A percentile compares a stretch with the other conserved stretches of the same genome.
phyloP scores from a whole-genome alignment of 1,140 invertebrate genomes.

The Eriosoma lanigerum region DNA sequence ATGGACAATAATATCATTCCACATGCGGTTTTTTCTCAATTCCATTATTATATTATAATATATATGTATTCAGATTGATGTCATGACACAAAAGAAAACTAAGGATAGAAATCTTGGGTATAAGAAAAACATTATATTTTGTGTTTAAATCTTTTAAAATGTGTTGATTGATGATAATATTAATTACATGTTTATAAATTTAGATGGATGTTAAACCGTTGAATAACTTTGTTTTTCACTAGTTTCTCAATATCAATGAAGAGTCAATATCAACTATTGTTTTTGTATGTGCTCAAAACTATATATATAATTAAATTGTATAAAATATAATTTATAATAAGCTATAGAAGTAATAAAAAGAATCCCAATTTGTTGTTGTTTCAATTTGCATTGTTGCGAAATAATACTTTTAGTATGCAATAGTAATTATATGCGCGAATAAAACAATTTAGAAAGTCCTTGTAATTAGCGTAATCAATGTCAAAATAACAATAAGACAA shows the following conservation, averaged over 20 bases:
- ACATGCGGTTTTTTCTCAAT: slow-evolving; percentile 44
- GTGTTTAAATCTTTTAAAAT: not conserved
- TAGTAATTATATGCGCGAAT: slow-evolving; percentile 25
- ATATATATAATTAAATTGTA: not conserved
- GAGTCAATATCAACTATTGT: not conserved
- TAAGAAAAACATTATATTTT: not conserved
- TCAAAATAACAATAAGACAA: not conserved
- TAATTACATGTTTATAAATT: not conserved
- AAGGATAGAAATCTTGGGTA: not conserved
- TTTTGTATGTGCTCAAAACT: not conserved
- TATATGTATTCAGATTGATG: slow-evolving; percentile 39
- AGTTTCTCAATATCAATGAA: no score
- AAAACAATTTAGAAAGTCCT: slow-evolving; percentile 38
- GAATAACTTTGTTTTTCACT: no score
- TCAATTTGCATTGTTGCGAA: slow-evolving; percentile 1
- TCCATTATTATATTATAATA: slow-evolving; percentile 49
- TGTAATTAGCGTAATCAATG: slow-evolving; percentile 29
- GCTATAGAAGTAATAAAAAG: not conserved
- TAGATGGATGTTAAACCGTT: no score
- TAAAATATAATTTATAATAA: not conserved
- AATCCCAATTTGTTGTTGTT: not conserved
- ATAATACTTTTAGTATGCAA: not conserved
- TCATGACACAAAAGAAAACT: slow-evolving; percentile 31
- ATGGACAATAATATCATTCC: slow-evolving; percentile 33
- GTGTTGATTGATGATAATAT: not conserved